Evolutionary conservation across 2,113 vertebrate genomes (phyloP).

Genomic region (Oreochromis niloticus): DNA sequence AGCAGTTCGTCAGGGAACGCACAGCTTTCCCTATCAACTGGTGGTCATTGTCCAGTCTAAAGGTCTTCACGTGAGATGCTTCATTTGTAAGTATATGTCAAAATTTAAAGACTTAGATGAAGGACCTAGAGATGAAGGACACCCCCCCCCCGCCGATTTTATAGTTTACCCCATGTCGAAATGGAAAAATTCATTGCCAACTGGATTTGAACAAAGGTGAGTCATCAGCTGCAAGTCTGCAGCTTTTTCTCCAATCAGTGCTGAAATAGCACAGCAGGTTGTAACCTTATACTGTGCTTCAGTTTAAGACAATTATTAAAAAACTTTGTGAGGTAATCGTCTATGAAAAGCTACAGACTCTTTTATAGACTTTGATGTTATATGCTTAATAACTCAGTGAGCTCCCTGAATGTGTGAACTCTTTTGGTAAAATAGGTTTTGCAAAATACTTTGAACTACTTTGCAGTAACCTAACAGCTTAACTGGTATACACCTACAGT

Average conservation of each 20-base stretch:
- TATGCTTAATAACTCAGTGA: background rate
- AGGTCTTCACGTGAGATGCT: background rate
- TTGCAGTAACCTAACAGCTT: background rate
- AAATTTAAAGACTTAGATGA: background rate
- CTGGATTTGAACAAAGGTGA: background rate
- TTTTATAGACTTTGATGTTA: background rate
- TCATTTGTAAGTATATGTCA: background rate
- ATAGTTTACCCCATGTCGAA: background rate
- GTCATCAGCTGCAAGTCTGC: background rate
- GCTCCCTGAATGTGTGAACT: background rate
- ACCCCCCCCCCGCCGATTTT: too few species aligned
- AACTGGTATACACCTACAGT: background rate
- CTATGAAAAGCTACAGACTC: background rate
- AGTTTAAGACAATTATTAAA: background rate
- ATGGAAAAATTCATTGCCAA: background rate
- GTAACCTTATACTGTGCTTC: background rate
- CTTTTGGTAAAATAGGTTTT: background rate
- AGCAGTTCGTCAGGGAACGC: background rate
- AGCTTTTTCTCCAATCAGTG: background rate
- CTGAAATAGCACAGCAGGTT: constrained; percentile 6
- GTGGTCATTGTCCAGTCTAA: background rate
- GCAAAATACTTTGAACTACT: background rate
- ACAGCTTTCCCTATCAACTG: background rate
- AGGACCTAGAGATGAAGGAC: background rate
- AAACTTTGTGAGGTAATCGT: background rate